A percentile compares a stretch with the other conserved stretches of the same genome.
These are phyloP conservation scores for Acrossocheilus wenchowensis DNA, from an alignment of 2,797 vertebrate species.

Conservation along the genomic window DNA sequence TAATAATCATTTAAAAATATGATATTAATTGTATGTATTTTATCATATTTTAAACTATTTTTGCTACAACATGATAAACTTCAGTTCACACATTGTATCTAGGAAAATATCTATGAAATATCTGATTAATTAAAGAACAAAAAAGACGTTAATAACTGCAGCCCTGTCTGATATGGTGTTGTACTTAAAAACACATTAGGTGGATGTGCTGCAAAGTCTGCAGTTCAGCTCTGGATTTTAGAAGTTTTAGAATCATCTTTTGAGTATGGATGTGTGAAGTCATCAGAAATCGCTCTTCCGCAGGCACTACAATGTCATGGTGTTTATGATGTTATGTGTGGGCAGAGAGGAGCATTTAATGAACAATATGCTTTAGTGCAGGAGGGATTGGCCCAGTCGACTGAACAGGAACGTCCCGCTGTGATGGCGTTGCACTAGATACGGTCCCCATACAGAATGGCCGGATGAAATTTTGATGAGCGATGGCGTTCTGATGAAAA, in stretches of 20 bases:
- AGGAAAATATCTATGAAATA: not conserved
- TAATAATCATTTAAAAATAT: not conserved
- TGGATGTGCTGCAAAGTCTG: not conserved
- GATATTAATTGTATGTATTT: no score
- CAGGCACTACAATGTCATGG: not conserved
- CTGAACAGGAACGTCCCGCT: slow-evolving; percentile 55
- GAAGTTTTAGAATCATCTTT: not conserved
- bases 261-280: not conserved
- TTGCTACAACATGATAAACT: not conserved
- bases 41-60: not conserved
- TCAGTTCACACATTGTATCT: not conserved
- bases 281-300: slow-evolving; percentile 3
- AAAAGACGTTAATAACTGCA: not conserved
- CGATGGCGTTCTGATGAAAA: slow-evolving; percentile 61
- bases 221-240: not conserved
- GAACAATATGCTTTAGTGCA: slow-evolving; percentile 46
- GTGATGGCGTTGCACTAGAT: slow-evolving; percentile 56
- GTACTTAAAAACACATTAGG: not conserved
- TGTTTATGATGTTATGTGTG: slow-evolving; percentile 34
- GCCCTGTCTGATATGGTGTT: not conserved
- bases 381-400: slow-evolving; percentile 31
- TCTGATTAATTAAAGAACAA: not conserved
- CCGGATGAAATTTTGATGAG: slow-evolving; percentile 66
- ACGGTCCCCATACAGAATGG: slow-evolving; percentile 51
- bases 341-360: slow-evolving; percentile 46